A percentile compares a stretch with the other conserved stretches of the same genome.
Evolutionary conservation across 2,113 vertebrate species (phyloP).

Genomic region (Sorex fumeus): DNA sequence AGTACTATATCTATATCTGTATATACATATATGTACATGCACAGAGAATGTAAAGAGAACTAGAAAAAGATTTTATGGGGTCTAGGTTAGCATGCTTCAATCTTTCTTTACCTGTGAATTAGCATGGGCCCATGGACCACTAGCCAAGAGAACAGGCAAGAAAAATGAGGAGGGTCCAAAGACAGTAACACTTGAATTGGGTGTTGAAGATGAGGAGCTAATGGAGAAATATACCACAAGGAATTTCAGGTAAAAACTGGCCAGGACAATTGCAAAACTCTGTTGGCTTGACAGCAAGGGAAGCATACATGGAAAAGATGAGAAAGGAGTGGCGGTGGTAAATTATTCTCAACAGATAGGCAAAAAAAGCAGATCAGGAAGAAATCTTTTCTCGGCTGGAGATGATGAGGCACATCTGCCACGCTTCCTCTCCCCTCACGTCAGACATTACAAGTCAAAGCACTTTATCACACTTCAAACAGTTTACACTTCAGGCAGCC

Average conservation of each 20-base stretch:
- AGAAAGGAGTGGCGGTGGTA: not conserved
- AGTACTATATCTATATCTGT: too few relatives aligned
- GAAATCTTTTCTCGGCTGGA: not conserved
- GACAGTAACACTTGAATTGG: not conserved
- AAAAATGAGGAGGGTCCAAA: not conserved
- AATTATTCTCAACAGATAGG: not conserved
- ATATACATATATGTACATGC: too few relatives aligned
- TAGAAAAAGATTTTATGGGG: too few relatives aligned
- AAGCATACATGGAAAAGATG: not conserved
- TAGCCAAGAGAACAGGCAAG: not conserved
- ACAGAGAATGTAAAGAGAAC: too few relatives aligned
- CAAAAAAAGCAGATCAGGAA: slow-evolving; percentile 17
- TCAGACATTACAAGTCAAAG: slow-evolving; percentile 14
- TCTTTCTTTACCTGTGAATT: too few relatives aligned
- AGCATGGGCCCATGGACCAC: too few relatives aligned
- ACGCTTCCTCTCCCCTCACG: not conserved
- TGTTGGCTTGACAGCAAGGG: too few relatives aligned
- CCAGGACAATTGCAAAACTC: too few relatives aligned
- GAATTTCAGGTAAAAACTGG: not conserved
- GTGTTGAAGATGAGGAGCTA: not conserved
- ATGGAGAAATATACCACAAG: not conserved
- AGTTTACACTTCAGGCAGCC: not conserved
- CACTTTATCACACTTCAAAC: not conserved
- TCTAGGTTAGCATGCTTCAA: too few relatives aligned
- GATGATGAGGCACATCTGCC: not conserved